Evolutionary conservation across 2,888 invertebrate species (phyloP).

Genomic region (Zaprionus lineosus): DNA sequence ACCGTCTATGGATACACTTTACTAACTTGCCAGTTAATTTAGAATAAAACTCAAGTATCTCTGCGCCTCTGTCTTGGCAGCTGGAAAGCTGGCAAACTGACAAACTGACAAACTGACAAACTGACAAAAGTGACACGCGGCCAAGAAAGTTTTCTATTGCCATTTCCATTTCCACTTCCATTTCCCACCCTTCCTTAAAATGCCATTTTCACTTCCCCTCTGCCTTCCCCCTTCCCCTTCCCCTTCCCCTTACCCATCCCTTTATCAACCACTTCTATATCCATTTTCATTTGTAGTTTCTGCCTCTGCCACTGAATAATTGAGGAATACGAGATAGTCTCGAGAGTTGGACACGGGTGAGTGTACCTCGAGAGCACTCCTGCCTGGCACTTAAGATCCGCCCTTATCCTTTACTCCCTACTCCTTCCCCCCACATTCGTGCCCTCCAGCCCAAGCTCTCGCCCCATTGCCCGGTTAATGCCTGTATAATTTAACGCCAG

Average conservation of each 20-base stretch:
- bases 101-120: no score
- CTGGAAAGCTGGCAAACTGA: constrained; percentile 54
- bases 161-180: constrained; percentile 16
- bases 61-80: constrained; percentile 34
- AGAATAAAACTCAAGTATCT: constrained; percentile 27
- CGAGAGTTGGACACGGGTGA: constrained; percentile 24
- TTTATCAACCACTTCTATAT: no score
- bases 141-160: constrained; percentile 36
- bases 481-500: constrained; percentile 81
- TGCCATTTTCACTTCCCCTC: no score
- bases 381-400: constrained; percentile 38
- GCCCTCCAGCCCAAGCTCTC: constrained; percentile 4
- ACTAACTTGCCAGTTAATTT: constrained; percentile 56
- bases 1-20: constrained; percentile 31
- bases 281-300: constrained; percentile 13
- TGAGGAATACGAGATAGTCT: constrained; percentile 35
- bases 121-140: constrained; percentile 67
- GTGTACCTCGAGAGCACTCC: constrained; percentile 7
- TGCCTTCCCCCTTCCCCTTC: no score
- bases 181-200: no score
- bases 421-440: not conserved
- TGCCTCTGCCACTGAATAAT: constrained; percentile 56
- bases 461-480: constrained; percentile 65
- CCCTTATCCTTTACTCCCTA: constrained; percentile 32
- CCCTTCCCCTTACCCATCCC: no score